A percentile compares a stretch with the other conserved stretches of the same genome.
Conservation (phyloP, 2,113 vertebrate genomes). For the Scalopus aquaticus region DNA sequence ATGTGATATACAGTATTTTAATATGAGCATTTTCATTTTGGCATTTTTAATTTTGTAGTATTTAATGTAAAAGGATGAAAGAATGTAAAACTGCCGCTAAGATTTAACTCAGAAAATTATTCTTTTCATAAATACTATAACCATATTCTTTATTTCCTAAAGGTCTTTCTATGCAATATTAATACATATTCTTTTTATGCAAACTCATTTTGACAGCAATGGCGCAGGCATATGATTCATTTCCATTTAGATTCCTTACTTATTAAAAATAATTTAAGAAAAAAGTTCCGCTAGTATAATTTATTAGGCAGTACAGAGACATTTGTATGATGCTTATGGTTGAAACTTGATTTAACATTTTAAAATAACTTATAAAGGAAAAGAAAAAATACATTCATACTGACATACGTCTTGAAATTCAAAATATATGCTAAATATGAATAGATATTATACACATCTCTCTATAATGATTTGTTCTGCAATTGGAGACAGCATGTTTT, state of each 20-base stretch:
- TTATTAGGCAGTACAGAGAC: slow-evolving; percentile 40
- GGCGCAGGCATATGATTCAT: slow-evolving; percentile 49
- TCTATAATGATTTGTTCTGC: slow-evolving; percentile 49
- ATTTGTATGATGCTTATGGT: not conserved
- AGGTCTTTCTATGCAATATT: slow-evolving; percentile 28
- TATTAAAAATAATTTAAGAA: slow-evolving; percentile 60
- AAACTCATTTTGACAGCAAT: slow-evolving; percentile 55
- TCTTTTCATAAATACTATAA: slow-evolving; percentile 55
- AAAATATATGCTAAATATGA: slow-evolving; percentile 65
- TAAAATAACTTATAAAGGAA: slow-evolving; percentile 32
- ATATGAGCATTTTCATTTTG: not conserved
- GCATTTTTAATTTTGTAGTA: slow-evolving; percentile 32
- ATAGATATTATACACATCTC: slow-evolving; percentile 55
- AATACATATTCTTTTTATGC: slow-evolving; percentile 52
- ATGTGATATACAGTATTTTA: slow-evolving; percentile 14
- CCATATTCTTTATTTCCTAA: slow-evolving; percentile 43
- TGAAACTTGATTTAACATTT: slow-evolving; percentile 17
- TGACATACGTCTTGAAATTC: slow-evolving; percentile 63
- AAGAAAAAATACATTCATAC: slow-evolving; percentile 22
- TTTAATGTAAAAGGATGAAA: slow-evolving; percentile 44
- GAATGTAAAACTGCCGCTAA: slow-evolving; percentile 36
- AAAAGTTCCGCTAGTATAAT: slow-evolving; percentile 48
- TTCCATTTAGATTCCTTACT: slow-evolving; percentile 46
- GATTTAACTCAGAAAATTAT: slow-evolving; percentile 53
- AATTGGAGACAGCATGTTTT: slow-evolving; percentile 37